Percentiles rank a stretch among this genome's conserved stretches.
phyloP scores from a whole-genome alignment of 2,888 invertebrate genomes.

The Drosophila demipolita region DNA sequence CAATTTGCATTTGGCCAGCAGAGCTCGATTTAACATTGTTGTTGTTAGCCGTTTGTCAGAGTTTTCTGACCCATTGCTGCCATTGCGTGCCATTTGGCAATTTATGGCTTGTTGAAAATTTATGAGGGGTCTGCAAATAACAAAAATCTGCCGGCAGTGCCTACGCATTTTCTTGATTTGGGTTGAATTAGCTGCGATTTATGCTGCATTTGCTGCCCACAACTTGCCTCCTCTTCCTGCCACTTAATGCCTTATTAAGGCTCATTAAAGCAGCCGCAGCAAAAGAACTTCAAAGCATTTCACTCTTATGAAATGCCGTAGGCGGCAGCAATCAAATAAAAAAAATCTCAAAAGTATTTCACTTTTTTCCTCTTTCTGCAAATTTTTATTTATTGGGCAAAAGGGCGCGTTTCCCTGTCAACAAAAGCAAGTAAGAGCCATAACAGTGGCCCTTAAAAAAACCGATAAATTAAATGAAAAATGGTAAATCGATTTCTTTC shows the following conservation, averaged over 20 bases:
- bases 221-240: not conserved
- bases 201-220: conserved; percentile 60
- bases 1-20: conserved; percentile 65
- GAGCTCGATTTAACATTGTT: conserved; percentile 51
- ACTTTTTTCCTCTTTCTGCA: conserved; percentile 1
- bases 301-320: conserved; percentile 32
- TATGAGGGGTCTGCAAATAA: conserved; percentile 63
- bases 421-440: conserved; percentile 49
- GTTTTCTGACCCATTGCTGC: conserved; percentile 46
- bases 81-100: conserved; percentile 60
- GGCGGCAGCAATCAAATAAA: conserved; percentile 64
- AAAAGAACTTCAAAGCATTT: conserved; percentile 50
- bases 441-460: conserved; percentile 66
- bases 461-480: conserved; percentile 77
- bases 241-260: conserved; percentile 52
- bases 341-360: conserved; percentile 50
- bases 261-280: conserved; percentile 58
- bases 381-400: conserved; percentile 17
- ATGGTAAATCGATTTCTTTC: conserved; percentile 76
- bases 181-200: conserved; percentile 68
- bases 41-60: conserved; percentile 35
- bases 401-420: conserved; percentile 43
- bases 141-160: conserved; percentile 54
- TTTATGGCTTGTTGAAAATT: conserved; percentile 73
- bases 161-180: conserved; percentile 63